phyloP scores from a whole-genome alignment of 1,140 invertebrate genomes.

The Cotesia vestalis region DNA sequence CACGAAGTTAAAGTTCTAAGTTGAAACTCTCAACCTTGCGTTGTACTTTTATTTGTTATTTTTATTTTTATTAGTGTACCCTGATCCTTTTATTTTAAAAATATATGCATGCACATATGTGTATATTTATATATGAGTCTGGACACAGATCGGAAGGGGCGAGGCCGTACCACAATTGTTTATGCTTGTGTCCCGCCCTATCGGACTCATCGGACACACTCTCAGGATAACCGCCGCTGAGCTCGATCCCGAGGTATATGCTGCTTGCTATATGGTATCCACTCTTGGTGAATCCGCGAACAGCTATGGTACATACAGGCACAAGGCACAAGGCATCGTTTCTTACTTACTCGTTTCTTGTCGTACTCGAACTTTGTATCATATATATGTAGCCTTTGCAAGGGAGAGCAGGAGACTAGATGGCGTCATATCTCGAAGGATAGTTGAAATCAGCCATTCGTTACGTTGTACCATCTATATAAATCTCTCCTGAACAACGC shows the following conservation, averaged over 20 bases:
- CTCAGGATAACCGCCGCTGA: slow-evolving; percentile 42
- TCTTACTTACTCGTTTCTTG: neutral
- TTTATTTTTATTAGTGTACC: neutral
- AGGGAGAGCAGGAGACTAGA: slow-evolving; percentile 16
- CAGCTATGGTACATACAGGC: slow-evolving; percentile 21
- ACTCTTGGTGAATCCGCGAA: slow-evolving; percentile 39
- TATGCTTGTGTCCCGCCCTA: slow-evolving; percentile 64
- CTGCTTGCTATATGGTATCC: neutral
- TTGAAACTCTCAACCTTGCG: too few species aligned
- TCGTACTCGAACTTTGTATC: too few species aligned
- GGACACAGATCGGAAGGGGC: slow-evolving; percentile 53
- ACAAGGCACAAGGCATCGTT: neutral
- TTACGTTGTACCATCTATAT: slow-evolving; percentile 27
- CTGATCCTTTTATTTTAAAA: neutral
- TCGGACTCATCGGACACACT: slow-evolving; percentile 60
- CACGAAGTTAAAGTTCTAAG: too few species aligned
- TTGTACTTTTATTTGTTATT: neutral
- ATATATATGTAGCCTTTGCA: neutral
- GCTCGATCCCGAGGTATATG: slow-evolving; percentile 5
- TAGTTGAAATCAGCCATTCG: slow-evolving; percentile 36
- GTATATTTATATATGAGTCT: neutral
- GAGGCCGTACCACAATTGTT: slow-evolving; percentile 63
- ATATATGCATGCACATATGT: slow-evolving; percentile 1
- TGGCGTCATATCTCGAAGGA: slow-evolving; percentile 38
- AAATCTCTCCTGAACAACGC: slow-evolving; percentile 17